phyloP scores from a whole-genome alignment of 2,113 vertebrate species.

The Gobio gobio region DNA sequence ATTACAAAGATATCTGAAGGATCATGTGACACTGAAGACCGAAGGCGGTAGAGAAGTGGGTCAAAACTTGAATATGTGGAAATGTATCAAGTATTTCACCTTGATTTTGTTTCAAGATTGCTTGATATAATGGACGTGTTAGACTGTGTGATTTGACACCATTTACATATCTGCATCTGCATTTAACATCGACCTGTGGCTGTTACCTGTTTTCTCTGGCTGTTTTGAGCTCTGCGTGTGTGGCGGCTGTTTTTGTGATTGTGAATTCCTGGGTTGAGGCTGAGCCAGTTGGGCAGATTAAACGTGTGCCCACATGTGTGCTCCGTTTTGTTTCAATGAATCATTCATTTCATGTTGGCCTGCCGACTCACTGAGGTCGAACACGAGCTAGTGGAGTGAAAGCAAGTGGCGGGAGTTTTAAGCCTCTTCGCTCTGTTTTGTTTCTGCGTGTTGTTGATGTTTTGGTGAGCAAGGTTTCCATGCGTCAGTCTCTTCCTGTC shows the following conservation, averaged over 20 bases:
- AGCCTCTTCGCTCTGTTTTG: not conserved
- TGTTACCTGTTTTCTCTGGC: conserved; percentile 37
- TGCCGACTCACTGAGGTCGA: conserved; percentile 27
- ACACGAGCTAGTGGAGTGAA: not conserved
- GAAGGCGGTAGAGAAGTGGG: not conserved
- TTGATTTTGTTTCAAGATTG: too few relatives aligned
- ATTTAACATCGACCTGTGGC: conserved; percentile 5
- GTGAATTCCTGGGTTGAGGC: conserved; percentile 57
- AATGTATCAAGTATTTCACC: not conserved
- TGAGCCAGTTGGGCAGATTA: conserved; percentile 55
- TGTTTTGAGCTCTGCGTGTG: not conserved
- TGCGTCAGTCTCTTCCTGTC: conserved; percentile 17
- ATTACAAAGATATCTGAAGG: not conserved
- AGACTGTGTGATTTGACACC: not conserved
- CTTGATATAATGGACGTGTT: too few relatives aligned
- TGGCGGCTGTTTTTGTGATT: conserved; percentile 35
- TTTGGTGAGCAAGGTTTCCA: conserved; percentile 44
- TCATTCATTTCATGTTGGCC: conserved; percentile 60
- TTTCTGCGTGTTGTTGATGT: conserved; percentile 24
- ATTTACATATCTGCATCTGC: not conserved
- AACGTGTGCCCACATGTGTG: conserved; percentile 61
- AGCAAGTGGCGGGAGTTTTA: conserved; percentile 38
- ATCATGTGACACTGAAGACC: not conserved
- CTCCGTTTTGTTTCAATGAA: conserved; percentile 64
- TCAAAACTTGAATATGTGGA: not conserved